These are phyloP conservation scores for Mongoloraphidia duomilia DNA, from an alignment of 2,888 invertebrate genomes.

Conservation along the genomic window DNA sequence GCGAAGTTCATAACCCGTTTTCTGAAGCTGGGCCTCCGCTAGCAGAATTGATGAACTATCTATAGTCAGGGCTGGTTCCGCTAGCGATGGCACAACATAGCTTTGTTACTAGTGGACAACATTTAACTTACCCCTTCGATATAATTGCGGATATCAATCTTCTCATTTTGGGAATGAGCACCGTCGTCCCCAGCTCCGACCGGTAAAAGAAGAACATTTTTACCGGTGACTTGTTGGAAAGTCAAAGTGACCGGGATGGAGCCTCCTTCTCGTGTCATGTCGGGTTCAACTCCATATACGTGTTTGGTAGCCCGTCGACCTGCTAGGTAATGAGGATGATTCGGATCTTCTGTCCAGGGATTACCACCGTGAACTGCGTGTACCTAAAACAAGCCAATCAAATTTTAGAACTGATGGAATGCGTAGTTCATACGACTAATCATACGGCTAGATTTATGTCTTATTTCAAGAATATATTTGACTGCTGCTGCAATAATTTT, in stretches of 20 bases:
- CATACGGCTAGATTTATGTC: not conserved
- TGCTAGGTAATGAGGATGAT: slow-evolving; percentile 84
- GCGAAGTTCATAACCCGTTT: too few relatives aligned
- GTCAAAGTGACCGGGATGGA: slow-evolving; percentile 94
- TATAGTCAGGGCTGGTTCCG: too few relatives aligned
- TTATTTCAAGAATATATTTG: too few relatives aligned
- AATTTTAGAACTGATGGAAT: slow-evolving; percentile 6
- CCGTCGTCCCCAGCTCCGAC: slow-evolving; percentile 95
- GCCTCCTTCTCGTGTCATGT: slow-evolving; percentile 93
- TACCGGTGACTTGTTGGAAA: slow-evolving; percentile 80
- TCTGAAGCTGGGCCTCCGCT: too few relatives aligned
- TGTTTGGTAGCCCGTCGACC: slow-evolving; percentile 66
- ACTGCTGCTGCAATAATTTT: too few relatives aligned
- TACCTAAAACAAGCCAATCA: slow-evolving; percentile 11
- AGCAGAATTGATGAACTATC: too few relatives aligned
- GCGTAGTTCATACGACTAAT: slow-evolving; percentile 16
- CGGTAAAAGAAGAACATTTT: slow-evolving; percentile 87
- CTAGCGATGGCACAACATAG: too few relatives aligned
- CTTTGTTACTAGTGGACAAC: not conserved
- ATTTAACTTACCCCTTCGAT: slow-evolving; percentile 72
- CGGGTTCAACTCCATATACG: slow-evolving; percentile 83
- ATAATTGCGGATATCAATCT: slow-evolving; percentile 83
- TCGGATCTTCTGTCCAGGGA: slow-evolving; percentile 87
- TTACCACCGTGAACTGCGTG: slow-evolving; percentile 60
- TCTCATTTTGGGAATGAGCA: slow-evolving; percentile 98